Base-by-base conservation (phyloP, 2,888 invertebrate species). In the Drosophila meridionalis region DNA sequence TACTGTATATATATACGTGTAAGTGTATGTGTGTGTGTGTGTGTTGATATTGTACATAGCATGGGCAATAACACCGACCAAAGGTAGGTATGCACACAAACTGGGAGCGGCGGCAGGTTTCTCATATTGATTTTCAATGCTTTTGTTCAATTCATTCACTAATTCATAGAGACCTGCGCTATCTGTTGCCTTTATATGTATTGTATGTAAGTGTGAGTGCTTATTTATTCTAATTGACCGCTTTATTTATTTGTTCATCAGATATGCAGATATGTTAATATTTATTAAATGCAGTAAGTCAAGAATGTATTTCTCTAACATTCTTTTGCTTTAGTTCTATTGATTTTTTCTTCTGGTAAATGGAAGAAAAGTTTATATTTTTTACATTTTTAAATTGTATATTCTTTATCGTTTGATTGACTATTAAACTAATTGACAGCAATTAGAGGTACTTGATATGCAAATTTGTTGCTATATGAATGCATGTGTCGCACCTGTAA, bases 51-150 rank as follows among this genome's bases (percentile, higher is more conserved):
- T 59, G 69, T 67, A 64, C 63, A 70, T 53, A 64, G 34, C 70
- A 62, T 72, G 65, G 64, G 43, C 60, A 81, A 69, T 81, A 78
- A 74, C 67, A 67, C 56, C 53, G 66, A 59, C 53, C 55, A 66
- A 80, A 79, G 79, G 82, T 74, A 79, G 78, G 82, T 75, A 82
- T 78, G 78, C 75, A 81, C 55, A 78, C 66, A 78, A 84, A 88
- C 73, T 87, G 86, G 90, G 86, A 87, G 86, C 90, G 90, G 86
- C 90, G 82, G 68, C 87, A 87, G 88, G 87, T 87, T 90, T 90
- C 73, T 71, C 72, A 67, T 87, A 90, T 89, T 84, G 89, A 89
- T 87, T 90, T 87, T 90, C 82, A 81, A 81, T 83, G 80, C 77
- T 86, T 84, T 83, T 81, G 86, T 86, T 83, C 86, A 87, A 76